Base-by-base conservation (phyloP, 2,797 vertebrate species). In the Enteromius mattozi region DNA sequence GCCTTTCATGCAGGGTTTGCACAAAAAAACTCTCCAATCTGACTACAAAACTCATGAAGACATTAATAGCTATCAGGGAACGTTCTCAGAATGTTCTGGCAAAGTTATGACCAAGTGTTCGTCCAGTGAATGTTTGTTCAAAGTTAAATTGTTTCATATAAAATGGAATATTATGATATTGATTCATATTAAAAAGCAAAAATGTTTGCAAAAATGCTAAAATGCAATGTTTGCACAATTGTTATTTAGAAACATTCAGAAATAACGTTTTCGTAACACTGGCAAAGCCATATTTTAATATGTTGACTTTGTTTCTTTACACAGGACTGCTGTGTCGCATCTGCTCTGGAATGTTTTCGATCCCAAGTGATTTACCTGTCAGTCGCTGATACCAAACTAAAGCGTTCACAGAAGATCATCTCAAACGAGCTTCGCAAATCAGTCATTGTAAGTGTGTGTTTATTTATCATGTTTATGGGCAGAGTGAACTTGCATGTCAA, bases 271-370 rank as follows among this genome's bases (percentile, higher is more conserved):
- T 27, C 24, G 6, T 63, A 14, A 30, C 56, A 24, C 5, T 27
- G 10, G n/a, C n/a, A 59, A 24, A 59, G n/a, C 0, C 17, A 24
- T 24, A 24, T 24, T 24, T 59, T 13, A 24, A 4, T 61, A 13
- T 61, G 10, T 17, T 33, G 77, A 59, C 75, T 51, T 54, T 79
- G 10, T 86, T 78, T 59, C 4, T 85, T 56, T 66, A 19, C 33
- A 85, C 90, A 95, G 95, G 90, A 91, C 17, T 89, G 91, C 86
- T 95, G 94, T 83, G 81, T 85, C 78, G 59, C 59, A n/a, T 42
- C 88, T 13, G 94, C 92, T 6, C 33, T 95, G 35, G 0, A 66
- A 0, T 96, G 94, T 80, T 95, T 93, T 33, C 56, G 0, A 7
- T 10, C 0, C 0, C 88, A 80, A 56, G 37, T 94, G 85, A 0